Evolutionary conservation across 2,888 invertebrate genomes (phyloP).

Genomic region (Silvanus unidentatus): DNA sequence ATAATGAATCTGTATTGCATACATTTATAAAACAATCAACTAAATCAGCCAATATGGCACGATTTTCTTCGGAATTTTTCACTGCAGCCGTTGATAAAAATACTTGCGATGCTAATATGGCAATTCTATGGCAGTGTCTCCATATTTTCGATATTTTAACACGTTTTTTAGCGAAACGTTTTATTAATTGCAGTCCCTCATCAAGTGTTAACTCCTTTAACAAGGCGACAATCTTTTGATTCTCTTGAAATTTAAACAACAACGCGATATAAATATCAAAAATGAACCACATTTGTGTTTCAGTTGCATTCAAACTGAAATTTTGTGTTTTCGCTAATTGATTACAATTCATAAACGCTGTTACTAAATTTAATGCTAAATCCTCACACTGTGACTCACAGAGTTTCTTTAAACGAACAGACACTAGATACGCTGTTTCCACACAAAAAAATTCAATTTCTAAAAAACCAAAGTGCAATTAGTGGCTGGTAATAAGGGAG

Average conservation of each 20-base stretch:
- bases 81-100: slow-evolving; percentile 53
- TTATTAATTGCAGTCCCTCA: slow-evolving; percentile 52
- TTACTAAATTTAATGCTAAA: slow-evolving; percentile 54
- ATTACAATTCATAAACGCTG: slow-evolving; percentile 45
- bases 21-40: slow-evolving; percentile 42
- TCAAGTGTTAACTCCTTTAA: slow-evolving; percentile 51
- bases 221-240: slow-evolving; percentile 50
- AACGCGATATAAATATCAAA: slow-evolving; percentile 57
- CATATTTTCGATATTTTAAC: slow-evolving; percentile 52
- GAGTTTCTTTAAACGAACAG: slow-evolving; percentile 55
- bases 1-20: slow-evolving; percentile 32
- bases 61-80: slow-evolving; percentile 44
- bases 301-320: slow-evolving; percentile 41
- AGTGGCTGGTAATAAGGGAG: background rate
- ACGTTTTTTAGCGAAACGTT: slow-evolving; percentile 47
- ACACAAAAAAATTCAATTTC: slow-evolving; percentile 52
- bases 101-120: slow-evolving; percentile 52
- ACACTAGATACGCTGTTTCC: slow-evolving; percentile 54
- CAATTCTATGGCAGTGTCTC: slow-evolving; percentile 52
- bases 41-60: slow-evolving; percentile 36
- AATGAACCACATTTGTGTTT: slow-evolving; percentile 53
- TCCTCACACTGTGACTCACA: slow-evolving; percentile 59
- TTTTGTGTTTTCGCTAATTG: slow-evolving; percentile 36
- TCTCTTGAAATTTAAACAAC: slow-evolving; percentile 52
- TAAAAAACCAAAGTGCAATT: slow-evolving; percentile 28